Percentiles rank a stretch among this genome's conserved stretches.
Evolutionary conservation across 2,797 vertebrate genomes (phyloP).

Genomic region (Poeciliopsis infans): DNA sequence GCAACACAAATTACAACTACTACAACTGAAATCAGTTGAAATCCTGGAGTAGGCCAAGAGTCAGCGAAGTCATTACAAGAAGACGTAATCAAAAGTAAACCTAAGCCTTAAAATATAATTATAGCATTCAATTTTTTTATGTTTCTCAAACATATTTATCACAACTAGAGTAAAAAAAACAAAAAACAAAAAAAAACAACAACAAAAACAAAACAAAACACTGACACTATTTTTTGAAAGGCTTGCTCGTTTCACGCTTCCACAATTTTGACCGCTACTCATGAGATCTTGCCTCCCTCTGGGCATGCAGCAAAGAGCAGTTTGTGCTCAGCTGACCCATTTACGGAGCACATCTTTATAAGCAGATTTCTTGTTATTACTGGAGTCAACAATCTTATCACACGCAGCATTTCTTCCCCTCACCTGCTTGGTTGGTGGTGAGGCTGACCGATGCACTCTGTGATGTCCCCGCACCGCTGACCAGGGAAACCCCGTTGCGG

Average conservation of each 20-base stretch:
- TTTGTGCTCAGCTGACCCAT: conserved; percentile 63
- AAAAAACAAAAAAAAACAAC: background rate
- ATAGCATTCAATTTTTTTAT: background rate
- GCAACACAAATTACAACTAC: background rate
- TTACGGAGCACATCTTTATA: conserved; percentile 42
- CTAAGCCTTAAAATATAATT: background rate
- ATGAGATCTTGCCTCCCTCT: conserved; percentile 35
- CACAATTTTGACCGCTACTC: conserved; percentile 40
- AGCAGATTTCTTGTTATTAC: conserved; percentile 50
- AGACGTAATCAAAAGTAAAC: background rate
- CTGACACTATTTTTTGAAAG: background rate
- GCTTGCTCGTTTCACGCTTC: conserved; percentile 37
- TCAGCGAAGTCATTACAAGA: background rate
- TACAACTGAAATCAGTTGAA: background rate
- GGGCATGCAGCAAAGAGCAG: conserved; percentile 46
- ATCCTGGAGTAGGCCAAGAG: background rate
- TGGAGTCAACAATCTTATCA: conserved; percentile 32
- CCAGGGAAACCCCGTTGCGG: conserved; percentile 91
- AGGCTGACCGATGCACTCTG: conserved; percentile 94
- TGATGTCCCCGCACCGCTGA: conserved; percentile 83
- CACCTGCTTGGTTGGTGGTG: conserved; percentile 98
- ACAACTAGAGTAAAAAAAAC: background rate
- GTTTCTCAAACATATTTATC: background rate
- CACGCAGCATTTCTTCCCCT: conserved; percentile 48
- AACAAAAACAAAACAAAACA: background rate